phyloP scores from a whole-genome alignment of 2,113 vertebrate genomes.

The Nicator chloris region DNA sequence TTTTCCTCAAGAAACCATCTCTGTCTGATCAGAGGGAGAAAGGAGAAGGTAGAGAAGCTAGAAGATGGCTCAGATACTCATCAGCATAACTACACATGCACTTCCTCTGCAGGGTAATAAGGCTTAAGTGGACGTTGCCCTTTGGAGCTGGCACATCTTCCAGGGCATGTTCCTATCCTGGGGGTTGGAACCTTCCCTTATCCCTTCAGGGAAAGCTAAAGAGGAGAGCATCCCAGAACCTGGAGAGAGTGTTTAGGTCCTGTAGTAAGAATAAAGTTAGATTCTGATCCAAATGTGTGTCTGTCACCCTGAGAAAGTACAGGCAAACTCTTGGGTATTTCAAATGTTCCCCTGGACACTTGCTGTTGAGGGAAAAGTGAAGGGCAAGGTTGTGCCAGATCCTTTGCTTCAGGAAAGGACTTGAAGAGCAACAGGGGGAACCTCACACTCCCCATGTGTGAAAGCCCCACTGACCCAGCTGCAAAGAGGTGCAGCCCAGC shows the following conservation, averaged over 20 bases:
- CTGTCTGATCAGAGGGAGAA: not conserved
- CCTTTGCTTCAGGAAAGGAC: not conserved
- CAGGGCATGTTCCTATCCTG: not conserved
- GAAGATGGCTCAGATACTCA: not conserved
- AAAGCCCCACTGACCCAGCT: not conserved
- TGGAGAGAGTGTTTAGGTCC: not conserved
- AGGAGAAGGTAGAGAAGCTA: not conserved
- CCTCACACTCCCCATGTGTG: rapidly evolving
- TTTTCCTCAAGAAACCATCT: not conserved
- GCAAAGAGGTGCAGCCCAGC: not conserved
- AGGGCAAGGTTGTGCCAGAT: not conserved
- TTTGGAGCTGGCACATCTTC: not conserved
- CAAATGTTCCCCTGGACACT: not conserved
- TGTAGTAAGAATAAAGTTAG: not conserved
- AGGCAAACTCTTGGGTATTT: not conserved
- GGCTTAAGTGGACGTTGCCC: not conserved
- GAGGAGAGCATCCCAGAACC: not conserved
- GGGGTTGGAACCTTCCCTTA: not conserved
- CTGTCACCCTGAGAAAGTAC: not conserved
- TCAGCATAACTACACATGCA: not conserved
- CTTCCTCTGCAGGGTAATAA: not conserved
- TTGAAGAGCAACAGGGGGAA: not conserved
- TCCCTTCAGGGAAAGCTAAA: not conserved
- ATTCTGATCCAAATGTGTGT: not conserved
- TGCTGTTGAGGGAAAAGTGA: not conserved